These are phyloP conservation scores for Epinotia demarniana DNA, from an alignment of 2,888 invertebrate genomes.

Conservation along the genomic window DNA sequence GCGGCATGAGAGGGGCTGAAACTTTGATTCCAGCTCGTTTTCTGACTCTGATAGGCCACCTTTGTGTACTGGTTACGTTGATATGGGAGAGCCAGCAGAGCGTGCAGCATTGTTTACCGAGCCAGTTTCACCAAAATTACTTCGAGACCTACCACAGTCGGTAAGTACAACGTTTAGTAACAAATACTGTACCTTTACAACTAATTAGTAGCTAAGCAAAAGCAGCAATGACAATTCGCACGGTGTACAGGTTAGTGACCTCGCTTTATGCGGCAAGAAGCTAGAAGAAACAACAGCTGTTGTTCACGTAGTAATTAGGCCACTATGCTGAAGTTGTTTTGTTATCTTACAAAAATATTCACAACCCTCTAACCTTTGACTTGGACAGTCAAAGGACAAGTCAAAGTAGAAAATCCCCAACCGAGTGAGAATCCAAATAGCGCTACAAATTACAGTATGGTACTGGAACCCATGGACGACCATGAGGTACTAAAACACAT, in stretches of 20 bases:
- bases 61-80: conserved; percentile 87
- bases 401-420: too few relatives aligned
- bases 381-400: neutral
- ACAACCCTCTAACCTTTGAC: neutral
- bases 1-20: conserved; percentile 77
- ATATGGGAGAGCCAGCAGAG: conserved; percentile 87
- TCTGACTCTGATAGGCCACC: conserved; percentile 88
- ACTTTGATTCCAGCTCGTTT: conserved; percentile 88
- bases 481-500: too few relatives aligned
- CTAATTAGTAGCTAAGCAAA: neutral
- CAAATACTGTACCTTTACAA: neutral
- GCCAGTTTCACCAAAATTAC: conserved; percentile 73
- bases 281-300: neutral
- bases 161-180: conserved; percentile 66
- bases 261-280: neutral
- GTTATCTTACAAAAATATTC: neutral
- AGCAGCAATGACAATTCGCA: neutral
- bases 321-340: neutral
- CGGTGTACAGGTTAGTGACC: conserved; percentile 28
- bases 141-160: conserved; percentile 85
- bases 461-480: too few relatives aligned
- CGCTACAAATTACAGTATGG: too few relatives aligned
- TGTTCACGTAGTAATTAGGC: neutral
- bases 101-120: conserved; percentile 82
- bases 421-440: too few relatives aligned